Evolutionary conservation across 2,888 invertebrate species (phyloP), one percentile per base, ranked within the genome.

Genomic region (Sarcophaga rosellei): DNA sequence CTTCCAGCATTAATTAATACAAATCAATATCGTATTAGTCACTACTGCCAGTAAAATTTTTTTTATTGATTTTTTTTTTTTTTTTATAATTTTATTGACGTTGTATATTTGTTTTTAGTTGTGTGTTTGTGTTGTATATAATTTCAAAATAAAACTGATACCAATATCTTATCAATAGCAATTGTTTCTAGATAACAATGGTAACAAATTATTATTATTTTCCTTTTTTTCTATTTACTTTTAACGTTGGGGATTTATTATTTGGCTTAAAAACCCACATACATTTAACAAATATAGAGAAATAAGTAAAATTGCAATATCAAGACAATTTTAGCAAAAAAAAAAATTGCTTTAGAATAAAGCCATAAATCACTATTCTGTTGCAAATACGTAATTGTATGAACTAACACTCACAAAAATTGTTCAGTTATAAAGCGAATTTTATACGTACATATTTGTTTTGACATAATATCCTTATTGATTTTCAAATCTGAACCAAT

Each of bases 131-230:
- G 1, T 12, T 17, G 35, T 70, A 17, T 63, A 53, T 59, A 65
- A 59, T 57, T 5, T 17, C 59, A 66, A 74, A 15, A 53, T 47
- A 25, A 66, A 45, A 72, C 45, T 78, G 21, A 4, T 63, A 65
- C 21, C 53, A 44, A 70, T 81, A 85, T 81, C 78, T 85, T 81
- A 85, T 85, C 85, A 74, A 21, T 25, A 11, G 11, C 66, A 70
- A 66, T 77, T 73, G 61, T 62, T 59, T 53, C 15, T 12, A 70
- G 81, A 85, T 85, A 85, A 85, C 25, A 74, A 47, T 12, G 61
- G 11, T 57, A 77, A 62, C 62, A 85, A 77, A 80, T 76, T 65
- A 72, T 66, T 80, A 15, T 53, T 53, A n/a, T 53, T 53, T 53
- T 5, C 15, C 3, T 53, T 53, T 47, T 53, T 4, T 53, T 17